Percentiles rank a stretch among this genome's conserved stretches.
Conservation (phyloP, 2,888 invertebrate genomes). For the Trypoxylon attenuatum region DNA sequence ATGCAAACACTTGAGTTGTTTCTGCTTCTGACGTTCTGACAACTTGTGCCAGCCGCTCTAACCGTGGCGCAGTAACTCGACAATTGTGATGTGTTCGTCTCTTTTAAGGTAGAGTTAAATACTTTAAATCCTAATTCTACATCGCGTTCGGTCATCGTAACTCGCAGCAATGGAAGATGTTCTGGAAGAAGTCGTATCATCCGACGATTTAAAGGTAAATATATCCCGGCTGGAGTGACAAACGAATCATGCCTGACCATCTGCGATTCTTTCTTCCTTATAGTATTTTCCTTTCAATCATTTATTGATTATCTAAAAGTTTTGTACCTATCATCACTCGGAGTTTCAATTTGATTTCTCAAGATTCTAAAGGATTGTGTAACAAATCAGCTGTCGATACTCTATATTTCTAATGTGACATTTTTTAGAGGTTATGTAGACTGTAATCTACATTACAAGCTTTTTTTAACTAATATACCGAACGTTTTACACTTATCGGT, state of each 20-base stretch:
- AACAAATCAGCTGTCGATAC: too few relatives aligned
- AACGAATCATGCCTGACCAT: background rate
- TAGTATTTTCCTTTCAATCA: too few relatives aligned
- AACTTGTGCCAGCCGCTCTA: slow-evolving; percentile 17
- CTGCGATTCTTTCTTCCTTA: too few relatives aligned
- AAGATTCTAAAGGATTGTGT: too few relatives aligned
- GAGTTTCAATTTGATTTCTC: too few relatives aligned
- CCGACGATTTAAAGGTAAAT: slow-evolving; percentile 87
- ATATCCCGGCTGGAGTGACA: background rate
- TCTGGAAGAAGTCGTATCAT: slow-evolving; percentile 86
- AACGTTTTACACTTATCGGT: too few relatives aligned
- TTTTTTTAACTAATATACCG: too few relatives aligned
- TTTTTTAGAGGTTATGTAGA: too few relatives aligned
- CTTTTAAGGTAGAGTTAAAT: slow-evolving; percentile 28
- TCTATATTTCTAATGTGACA: too few relatives aligned
- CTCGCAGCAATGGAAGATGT: slow-evolving; percentile 83
- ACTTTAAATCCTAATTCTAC: slow-evolving; percentile 11
- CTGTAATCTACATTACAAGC: too few relatives aligned
- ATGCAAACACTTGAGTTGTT: slow-evolving; percentile 26
- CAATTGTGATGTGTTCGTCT: slow-evolving; percentile 28
- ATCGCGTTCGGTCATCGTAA: background rate
- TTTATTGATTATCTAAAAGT: too few relatives aligned
- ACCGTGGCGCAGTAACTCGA: slow-evolving; percentile 13
- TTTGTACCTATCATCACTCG: too few relatives aligned
- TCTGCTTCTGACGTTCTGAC: slow-evolving; percentile 24